Evolutionary conservation across 1,140 invertebrate species (phyloP).

Genomic region (Portunus trituberculatus): DNA sequence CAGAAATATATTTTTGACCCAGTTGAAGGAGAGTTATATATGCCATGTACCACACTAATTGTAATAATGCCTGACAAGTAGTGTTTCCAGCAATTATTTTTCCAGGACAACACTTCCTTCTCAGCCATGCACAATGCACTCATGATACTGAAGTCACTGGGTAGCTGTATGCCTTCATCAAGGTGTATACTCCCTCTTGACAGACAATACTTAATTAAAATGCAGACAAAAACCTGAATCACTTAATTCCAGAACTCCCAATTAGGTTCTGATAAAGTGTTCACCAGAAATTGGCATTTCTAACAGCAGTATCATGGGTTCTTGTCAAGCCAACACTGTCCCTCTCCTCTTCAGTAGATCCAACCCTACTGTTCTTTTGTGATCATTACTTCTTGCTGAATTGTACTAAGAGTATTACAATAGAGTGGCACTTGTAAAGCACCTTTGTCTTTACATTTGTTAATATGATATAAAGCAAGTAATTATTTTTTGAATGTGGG

Average conservation of each 20-base stretch:
- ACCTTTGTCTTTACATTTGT: not conserved
- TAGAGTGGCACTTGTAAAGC: slow-evolving; percentile 1
- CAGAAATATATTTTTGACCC: slow-evolving; percentile 16
- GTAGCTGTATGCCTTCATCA: not conserved
- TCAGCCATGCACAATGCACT: not conserved
- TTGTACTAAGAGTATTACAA: not conserved
- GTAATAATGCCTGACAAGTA: slow-evolving; percentile 13
- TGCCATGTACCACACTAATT: slow-evolving; percentile 10
- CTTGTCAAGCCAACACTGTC: not conserved
- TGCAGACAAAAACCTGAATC: not conserved
- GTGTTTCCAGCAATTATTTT: not conserved
- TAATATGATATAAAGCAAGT: not conserved
- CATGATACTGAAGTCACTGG: not conserved
- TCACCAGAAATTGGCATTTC: not conserved
- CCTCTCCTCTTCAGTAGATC: not conserved
- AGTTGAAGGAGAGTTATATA: slow-evolving; percentile 10
- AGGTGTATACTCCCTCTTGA: not conserved
- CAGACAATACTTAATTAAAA: not conserved
- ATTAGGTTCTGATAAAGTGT: not conserved
- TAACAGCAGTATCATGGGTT: not conserved
- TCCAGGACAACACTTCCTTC: not conserved
- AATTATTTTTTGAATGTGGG: slow-evolving; percentile 22
- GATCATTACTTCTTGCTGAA: not conserved
- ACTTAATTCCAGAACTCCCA: not conserved
- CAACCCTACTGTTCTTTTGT: not conserved